phyloP scores from a whole-genome alignment of 2,797 vertebrate species.

The Malurus leucopterus region DNA sequence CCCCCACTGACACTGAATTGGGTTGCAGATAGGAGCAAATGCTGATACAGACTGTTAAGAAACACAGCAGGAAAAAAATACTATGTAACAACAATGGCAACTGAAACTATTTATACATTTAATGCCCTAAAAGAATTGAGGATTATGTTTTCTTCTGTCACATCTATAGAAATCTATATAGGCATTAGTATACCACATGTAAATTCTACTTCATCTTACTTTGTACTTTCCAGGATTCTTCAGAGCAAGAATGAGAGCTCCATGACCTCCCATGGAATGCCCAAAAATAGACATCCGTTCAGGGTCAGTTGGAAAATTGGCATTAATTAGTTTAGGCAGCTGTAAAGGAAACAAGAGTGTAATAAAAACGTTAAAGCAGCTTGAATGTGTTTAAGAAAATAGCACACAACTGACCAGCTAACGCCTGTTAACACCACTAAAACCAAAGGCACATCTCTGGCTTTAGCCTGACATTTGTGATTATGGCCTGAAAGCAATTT shows the following conservation, averaged over 20 bases:
- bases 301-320: constrained; percentile 86
- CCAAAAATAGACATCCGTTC: constrained; percentile 89
- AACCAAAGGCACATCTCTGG: neutral
- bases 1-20: constrained; percentile 90
- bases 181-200: neutral
- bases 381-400: neutral
- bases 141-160: neutral
- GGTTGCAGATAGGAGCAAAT: constrained; percentile 95
- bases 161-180: neutral
- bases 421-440: neutral
- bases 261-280: constrained; percentile 96
- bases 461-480: neutral
- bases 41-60: constrained; percentile 86
- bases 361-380: neutral
- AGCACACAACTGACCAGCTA: neutral
- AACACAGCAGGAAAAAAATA: neutral
- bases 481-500: neutral
- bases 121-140: neutral
- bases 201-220: constrained; percentile 67
- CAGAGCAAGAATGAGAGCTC: constrained; percentile 88
- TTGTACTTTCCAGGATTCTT: constrained; percentile 92
- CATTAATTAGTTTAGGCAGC: constrained; percentile 88
- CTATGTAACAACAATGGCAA: neutral
- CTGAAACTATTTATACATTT: neutral
- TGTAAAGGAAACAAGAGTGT: constrained; percentile 58